Evolutionary conservation across 2,888 invertebrate genomes (phyloP).

Genomic region (Cancer borealis): DNA sequence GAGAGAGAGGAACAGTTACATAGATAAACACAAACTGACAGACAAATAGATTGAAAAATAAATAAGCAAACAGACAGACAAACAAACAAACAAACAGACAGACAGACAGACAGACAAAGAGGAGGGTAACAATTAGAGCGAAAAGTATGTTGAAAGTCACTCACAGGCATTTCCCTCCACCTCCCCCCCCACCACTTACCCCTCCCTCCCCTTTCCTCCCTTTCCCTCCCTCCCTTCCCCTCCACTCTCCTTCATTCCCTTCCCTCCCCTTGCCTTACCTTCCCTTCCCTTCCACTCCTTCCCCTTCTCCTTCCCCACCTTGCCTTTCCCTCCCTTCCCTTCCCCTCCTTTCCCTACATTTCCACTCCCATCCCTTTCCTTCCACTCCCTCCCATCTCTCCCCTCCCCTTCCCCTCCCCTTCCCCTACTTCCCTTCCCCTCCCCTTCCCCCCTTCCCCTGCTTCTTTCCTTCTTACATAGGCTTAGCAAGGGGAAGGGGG

Average conservation of each 20-base stretch:
- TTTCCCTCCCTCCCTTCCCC: not conserved
- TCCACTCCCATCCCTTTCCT: not conserved
- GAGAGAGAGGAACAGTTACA: not conserved
- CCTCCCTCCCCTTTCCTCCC: slow-evolving; percentile 39
- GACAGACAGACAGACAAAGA: slow-evolving; percentile 8
- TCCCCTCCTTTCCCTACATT: not conserved
- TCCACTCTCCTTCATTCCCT: not conserved
- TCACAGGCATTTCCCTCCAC: not conserved
- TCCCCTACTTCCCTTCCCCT: no score
- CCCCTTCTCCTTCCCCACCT: not conserved
- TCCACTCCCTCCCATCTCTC: not conserved
- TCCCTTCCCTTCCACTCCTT: no score
- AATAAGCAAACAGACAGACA: not conserved
- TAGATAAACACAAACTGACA: not conserved
- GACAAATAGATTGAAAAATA: not conserved
- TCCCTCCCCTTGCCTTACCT: not conserved
- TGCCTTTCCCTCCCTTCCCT: not conserved
- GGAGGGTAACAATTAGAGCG: not conserved
- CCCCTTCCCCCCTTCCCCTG: not conserved
- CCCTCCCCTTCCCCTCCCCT: no score
- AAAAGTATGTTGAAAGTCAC: not conserved
- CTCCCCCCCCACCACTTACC: not conserved
- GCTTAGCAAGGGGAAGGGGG: no score
- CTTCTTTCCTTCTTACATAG: not conserved
- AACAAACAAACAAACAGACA: not conserved